Evolutionary conservation across 2,888 invertebrate genomes (phyloP), one percentile per base, ranked within the genome.

Genomic region (Hemaris fuciformis): DNA sequence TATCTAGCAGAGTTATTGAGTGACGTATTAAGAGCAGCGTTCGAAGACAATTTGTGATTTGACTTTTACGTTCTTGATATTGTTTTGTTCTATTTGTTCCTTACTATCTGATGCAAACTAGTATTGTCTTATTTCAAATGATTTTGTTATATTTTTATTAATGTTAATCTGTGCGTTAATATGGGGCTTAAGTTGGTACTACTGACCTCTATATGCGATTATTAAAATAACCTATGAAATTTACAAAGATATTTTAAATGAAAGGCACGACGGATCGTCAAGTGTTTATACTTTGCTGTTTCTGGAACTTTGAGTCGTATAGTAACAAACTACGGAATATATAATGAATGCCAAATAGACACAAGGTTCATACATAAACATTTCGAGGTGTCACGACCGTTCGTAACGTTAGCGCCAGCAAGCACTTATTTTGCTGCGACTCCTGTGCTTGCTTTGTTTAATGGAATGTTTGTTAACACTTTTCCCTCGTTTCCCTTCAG

Each of bases 381-480:
- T 53, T 53, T 31, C 18, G 31, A 31, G 53, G 31, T 15, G 53
- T 27, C 53, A 53, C 53, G 53, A 53, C 2, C 53, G 53, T 31
- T 22, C 22, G n/a, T 31, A 31, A 53, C 53, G 10, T 53, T 31
- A 27, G 48, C 48, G 48, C 27, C 53, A 31, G 31, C 53, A 8
- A 31, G 53, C 53, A 53, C 53, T 53, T 53, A 62, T 43, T 63
- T 42, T 27, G 41, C 66, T 57, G 73, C 76, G 80, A 81, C 77
- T 76, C 48, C 41, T 22, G 10, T 20, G 48, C 41, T 60, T 60
- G 27, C 48, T 74, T 76, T 76, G 69, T 73, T 72, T 79, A 83
- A 85, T 82, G 80, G 77, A 75, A 74, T 84, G 73, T 83, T 83
- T 84, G 78, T 76, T 75, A 75, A 75, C 73, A 63, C 73, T 72